These are phyloP conservation scores for Herpailurus yagouaroundi DNA, from an alignment of 2,113 vertebrate species.

Conservation along the genomic window DNA sequence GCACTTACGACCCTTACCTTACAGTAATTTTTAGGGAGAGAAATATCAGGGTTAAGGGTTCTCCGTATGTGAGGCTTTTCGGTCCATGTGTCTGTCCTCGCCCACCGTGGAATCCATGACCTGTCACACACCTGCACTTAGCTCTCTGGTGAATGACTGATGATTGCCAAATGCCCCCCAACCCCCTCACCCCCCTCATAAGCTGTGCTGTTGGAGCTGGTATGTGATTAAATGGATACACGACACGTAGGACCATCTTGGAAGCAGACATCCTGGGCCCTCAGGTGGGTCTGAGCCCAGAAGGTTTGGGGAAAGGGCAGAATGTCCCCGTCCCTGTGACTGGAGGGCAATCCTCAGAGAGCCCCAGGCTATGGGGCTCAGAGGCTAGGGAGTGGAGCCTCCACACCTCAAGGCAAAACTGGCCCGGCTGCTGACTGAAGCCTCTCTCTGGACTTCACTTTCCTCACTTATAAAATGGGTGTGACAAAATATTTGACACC, in stretches of 20 bases:
- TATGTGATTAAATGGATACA: rapidly evolving
- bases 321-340: not conserved
- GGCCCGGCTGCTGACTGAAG: not conserved
- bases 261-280: not conserved
- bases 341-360: not conserved
- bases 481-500: not conserved
- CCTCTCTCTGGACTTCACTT: not conserved
- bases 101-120: not conserved
- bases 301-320: not conserved
- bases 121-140: not conserved
- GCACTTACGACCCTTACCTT: not conserved
- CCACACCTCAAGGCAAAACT: not conserved
- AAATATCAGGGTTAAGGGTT: not conserved
- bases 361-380: too few species aligned
- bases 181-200: rapidly evolving
- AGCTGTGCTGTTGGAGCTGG: not conserved
- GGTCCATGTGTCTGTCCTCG: not conserved
- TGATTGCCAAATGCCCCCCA: not conserved
- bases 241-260: not conserved
- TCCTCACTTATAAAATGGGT: not conserved
- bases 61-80: not conserved
- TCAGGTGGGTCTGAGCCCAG: not conserved
- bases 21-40: not conserved
- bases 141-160: not conserved
- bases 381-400: not conserved